Conservation (phyloP, 2,113 vertebrate species). For the Tychaedon coryphoeus region DNA sequence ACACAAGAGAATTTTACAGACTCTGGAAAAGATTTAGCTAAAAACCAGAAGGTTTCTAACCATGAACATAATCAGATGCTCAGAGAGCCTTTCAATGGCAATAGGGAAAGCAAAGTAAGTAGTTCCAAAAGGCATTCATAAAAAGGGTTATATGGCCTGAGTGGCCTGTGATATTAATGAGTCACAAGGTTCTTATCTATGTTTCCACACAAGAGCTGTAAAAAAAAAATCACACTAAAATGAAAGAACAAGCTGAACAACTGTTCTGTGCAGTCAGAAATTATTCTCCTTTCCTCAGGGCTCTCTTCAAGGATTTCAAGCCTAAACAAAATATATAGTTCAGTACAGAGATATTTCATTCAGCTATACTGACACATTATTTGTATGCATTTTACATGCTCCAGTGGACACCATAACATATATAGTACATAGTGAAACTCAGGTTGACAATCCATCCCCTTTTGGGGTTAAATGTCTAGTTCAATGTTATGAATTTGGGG, state of each 20-base stretch:
- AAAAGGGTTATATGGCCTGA: neutral
- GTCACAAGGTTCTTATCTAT: neutral
- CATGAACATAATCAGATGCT: neutral
- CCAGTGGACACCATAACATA: constrained; percentile 45
- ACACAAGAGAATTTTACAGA: neutral
- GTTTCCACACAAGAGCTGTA: neutral
- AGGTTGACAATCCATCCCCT: constrained; percentile 38
- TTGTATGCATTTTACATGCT: constrained; percentile 56
- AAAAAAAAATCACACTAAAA: neutral
- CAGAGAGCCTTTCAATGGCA: neutral
- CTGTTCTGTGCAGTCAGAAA: neutral
- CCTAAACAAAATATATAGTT: constrained; percentile 15
- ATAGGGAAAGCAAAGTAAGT: neutral
- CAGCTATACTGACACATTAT: constrained; percentile 35
- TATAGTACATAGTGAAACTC: constrained; percentile 24
- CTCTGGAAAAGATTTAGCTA: neutral
- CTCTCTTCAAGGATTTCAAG: constrained; percentile 24
- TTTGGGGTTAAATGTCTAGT: constrained; percentile 54
- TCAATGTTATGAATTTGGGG: constrained; percentile 57
- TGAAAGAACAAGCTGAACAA: neutral
- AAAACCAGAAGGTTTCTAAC: neutral
- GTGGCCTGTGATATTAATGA: neutral
- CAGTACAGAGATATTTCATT: constrained; percentile 29
- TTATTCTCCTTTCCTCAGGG: neutral
- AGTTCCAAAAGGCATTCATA: neutral